Base-by-base conservation (phyloP, 2,888 invertebrate species). In the Philopedon plagiatum region DNA sequence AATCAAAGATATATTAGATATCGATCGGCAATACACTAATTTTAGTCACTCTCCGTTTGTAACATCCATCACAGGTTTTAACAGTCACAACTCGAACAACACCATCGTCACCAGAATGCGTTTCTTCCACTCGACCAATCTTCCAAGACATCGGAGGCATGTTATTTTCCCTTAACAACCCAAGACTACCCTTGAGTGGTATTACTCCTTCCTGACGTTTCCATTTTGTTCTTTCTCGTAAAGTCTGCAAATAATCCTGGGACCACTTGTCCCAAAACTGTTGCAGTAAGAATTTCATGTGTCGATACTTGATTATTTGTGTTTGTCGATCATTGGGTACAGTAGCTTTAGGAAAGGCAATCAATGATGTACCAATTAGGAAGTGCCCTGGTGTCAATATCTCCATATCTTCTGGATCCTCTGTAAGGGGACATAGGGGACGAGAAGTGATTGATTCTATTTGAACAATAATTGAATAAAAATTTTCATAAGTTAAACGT, bases 371-470 rank as follows among this genome's bases (percentile, higher is more conserved):
- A 15, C 78, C 76, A 61, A 79, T 76, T 5, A 79, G 65, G 63
- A 80, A 80, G 60, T 80, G 79, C 21, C 71, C 76, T 1, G 80
- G 78, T 0, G 79, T 80, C 0, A 81, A 69, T 9, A 69, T 63
- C 15, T 60, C 63, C 19, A 72, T 46, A 57, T 79, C 77, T 57
- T 70, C 71, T 9, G 78, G 78, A 71, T 80, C 79, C 51, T 49
- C 44, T n/a, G 76, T 75, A 3, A 78, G 13, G 1, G 78, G 75
- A n/a, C 56, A 66, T 4, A 83, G 60, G 7, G 82, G 82, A 13
- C 82, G 57, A 1, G 79, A 81, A 71, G 82, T 82, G 26, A 77
- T 70, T 4, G 77, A 75, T 73, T 83, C 81, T 13, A 83, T 78
- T 65, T 81, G 81, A 15, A 63, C 71, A 9, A 80, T 15, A 23